phyloP scores from a whole-genome alignment of 2,888 invertebrate genomes.

The Prosopocoilus inquinatus region DNA sequence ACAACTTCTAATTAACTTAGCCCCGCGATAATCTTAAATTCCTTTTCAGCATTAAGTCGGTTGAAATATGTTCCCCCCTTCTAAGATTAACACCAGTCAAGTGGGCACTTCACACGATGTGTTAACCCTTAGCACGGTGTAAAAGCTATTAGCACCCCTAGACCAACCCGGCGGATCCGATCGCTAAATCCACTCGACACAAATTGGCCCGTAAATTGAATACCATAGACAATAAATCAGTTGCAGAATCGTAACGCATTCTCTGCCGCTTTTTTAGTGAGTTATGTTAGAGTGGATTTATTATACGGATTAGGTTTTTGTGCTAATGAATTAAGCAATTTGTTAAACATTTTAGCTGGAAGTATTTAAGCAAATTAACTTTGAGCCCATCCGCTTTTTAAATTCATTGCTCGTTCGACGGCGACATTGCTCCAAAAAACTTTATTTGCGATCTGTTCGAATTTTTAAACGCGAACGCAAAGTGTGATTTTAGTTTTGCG shows the following conservation, averaged over 20 bases:
- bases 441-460: too few species aligned
- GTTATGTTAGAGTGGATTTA: constrained; percentile 47
- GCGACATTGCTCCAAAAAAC: too few species aligned
- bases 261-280: constrained; percentile 38
- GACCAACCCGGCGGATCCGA: constrained; percentile 30
- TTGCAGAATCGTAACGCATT: constrained; percentile 44
- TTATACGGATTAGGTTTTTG: constrained; percentile 48
- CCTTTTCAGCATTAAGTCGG: neutral
- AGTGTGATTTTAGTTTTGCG: too few species aligned
- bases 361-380: constrained; percentile 22
- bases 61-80: constrained; percentile 2
- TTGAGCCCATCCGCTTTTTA: neutral
- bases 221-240: constrained; percentile 49
- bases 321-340: constrained; percentile 44
- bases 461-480: too few species aligned
- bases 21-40: neutral
- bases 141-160: constrained; percentile 41
- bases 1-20: neutral
- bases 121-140: constrained; percentile 46
- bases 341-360: constrained; percentile 12
- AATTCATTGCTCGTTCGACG: too few species aligned
- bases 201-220: constrained; percentile 52
- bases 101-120: constrained; percentile 50
- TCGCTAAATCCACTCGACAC: constrained; percentile 50
- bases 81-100: constrained; percentile 48